Conservation (phyloP, 2,888 invertebrate genomes). For the Octodonta nipae region DNA sequence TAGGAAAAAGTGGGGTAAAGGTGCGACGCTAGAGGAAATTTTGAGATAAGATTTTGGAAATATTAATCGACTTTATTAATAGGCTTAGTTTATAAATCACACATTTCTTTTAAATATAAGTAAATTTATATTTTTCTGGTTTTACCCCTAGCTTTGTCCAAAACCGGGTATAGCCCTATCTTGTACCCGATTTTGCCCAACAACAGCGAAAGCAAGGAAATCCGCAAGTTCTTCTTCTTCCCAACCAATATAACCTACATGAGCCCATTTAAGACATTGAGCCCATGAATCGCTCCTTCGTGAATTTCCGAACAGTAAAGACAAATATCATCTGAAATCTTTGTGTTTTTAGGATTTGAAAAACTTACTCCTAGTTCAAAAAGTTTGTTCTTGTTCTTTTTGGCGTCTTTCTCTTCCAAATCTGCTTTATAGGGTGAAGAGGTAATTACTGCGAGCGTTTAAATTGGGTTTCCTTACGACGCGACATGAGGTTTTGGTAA, state of each 20-base stretch:
- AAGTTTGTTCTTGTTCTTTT: not conserved
- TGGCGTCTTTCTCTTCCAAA: not conserved
- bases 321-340: not conserved
- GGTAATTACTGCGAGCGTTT: not conserved
- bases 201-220: no score
- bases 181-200: not conserved
- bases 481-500: not conserved
- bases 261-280: not conserved
- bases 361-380: not conserved
- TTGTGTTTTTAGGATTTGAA: not conserved
- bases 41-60: no score
- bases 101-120: no score
- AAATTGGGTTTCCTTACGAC: not conserved
- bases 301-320: not conserved
- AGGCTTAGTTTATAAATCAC: no score
- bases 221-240: not conserved
- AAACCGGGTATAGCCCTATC: no score
- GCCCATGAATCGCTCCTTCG: not conserved
- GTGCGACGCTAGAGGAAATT: no score
- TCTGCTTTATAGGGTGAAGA: not conserved
- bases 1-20: no score
- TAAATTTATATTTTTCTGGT: not conserved
- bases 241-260: not conserved
- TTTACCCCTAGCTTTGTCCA: not conserved
- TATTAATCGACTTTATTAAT: no score